Conservation (phyloP, 2,888 invertebrate species). For the Brassicogethes aeneus region DNA sequence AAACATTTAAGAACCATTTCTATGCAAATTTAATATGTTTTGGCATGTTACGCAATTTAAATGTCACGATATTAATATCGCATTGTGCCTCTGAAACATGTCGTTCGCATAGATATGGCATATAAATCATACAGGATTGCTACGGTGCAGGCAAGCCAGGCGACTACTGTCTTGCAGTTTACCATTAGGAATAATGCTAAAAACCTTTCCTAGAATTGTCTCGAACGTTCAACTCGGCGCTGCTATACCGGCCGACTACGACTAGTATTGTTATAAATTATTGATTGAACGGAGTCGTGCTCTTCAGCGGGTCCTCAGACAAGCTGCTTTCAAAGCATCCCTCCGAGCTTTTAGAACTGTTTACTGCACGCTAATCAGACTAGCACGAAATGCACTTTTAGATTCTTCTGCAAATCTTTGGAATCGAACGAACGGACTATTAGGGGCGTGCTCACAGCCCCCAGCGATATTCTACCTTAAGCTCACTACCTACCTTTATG, state of each 20-base stretch:
- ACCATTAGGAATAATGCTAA: slow-evolving; percentile 5
- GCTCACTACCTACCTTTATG: no score
- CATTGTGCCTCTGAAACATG: not conserved
- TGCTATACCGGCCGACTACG: not conserved
- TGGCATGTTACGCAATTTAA: not conserved
- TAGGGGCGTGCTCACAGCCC: no score
- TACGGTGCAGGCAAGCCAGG: not conserved
- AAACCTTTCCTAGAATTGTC: slow-evolving; percentile 7
- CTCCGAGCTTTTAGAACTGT: not conserved
- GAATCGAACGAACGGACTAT: no score
- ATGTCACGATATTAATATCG: not conserved
- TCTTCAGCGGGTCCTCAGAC: slow-evolving; percentile 7
- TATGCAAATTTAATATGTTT: no score
- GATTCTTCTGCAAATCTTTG: no score
- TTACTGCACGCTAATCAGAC: not conserved
- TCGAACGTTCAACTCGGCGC: slow-evolving; percentile 8
- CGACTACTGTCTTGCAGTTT: not conserved
- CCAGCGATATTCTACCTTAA: no score
- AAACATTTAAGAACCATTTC: no score
- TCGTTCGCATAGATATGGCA: not conserved
- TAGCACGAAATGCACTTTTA: not conserved
- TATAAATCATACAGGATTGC: not conserved
- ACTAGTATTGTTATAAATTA: slow-evolving; percentile 4
- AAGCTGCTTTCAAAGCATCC: slow-evolving; percentile 1
- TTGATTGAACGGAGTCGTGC: slow-evolving; percentile 10